phyloP scores from a whole-genome alignment of 2,888 invertebrate genomes.

The Glyphotaelius pellucidus region DNA sequence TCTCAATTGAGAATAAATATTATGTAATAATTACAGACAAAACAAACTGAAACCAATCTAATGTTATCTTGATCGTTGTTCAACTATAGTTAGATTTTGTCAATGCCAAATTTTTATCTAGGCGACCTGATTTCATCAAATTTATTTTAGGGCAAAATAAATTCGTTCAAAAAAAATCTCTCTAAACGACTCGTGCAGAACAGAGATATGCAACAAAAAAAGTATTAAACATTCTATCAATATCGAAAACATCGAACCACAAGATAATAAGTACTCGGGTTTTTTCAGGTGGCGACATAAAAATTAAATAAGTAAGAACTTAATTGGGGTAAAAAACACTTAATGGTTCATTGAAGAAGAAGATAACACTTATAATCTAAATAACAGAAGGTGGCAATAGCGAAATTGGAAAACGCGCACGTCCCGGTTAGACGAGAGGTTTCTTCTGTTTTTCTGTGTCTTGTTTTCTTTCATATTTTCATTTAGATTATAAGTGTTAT shows the following conservation, averaged over 20 bases:
- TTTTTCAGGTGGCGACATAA: neutral
- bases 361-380: too few relatives aligned
- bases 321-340: neutral
- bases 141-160: neutral
- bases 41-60: neutral
- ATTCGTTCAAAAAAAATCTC: neutral
- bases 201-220: too few relatives aligned
- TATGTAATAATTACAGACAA: too few relatives aligned
- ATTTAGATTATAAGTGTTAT: too few relatives aligned
- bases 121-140: neutral
- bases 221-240: too few relatives aligned
- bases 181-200: neutral
- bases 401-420: too few relatives aligned
- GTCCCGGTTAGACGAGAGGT: too few relatives aligned
- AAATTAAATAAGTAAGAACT: neutral
- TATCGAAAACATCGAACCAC: neutral
- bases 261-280: neutral
- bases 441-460: too few relatives aligned
- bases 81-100: neutral
- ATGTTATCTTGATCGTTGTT: neutral
- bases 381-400: too few relatives aligned
- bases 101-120: neutral
- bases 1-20: too few relatives aligned
- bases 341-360: too few relatives aligned
- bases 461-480: too few relatives aligned